Base-by-base conservation (phyloP, 2,797 vertebrate species). In the Chrysocyon brachyurus region DNA sequence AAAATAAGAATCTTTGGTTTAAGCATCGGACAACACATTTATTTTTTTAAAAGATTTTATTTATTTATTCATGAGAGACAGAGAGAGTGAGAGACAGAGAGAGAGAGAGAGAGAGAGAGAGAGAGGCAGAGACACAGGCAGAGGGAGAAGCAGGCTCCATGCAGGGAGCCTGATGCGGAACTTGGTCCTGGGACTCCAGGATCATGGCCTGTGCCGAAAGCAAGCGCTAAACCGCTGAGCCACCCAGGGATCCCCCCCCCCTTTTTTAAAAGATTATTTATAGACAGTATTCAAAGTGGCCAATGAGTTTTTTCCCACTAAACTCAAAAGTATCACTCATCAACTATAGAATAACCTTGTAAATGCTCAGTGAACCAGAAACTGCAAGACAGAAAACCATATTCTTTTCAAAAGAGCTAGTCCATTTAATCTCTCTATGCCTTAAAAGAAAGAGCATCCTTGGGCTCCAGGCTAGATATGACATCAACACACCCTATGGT, bases 1-100 rank as follows among this genome's bases (percentile, higher is more conserved):
- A 78, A 90, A 96, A 92, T 93, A 54, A 94, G 40, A 94, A 56
- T 84, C 33, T 88, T 94, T 73, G 59, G 56, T 90, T 89, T 96
- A 46, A 56, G 46, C 90, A 92, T 84, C 59, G 66, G 33, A 77
- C 5, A 24, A 91, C 72, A 90, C 46, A 70, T 95, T 64, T 46
- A 46, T 46, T 46, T 46, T 46, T 46, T 46, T 8, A 46, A 46
- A 46, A 46, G 40, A 46, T 46, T 46, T 46, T 46, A 46, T 46
- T 46, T 46, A 46, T 46, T 46, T 46, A 46, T 46, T 46, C 40
- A 46, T 46, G 40, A 46, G 40, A 46, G 6, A 46, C 40, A 46
- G 40, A 46, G 40, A 46, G 40, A 46, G 40, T 46, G 7, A 46
- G 40, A 46, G 40, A 46, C 40, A 46, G 40, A 46, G 40, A 46